These are phyloP conservation scores for Melanostigma gelatinosum DNA, from an alignment of 2,113 vertebrate species.

Conservation along the genomic window DNA sequence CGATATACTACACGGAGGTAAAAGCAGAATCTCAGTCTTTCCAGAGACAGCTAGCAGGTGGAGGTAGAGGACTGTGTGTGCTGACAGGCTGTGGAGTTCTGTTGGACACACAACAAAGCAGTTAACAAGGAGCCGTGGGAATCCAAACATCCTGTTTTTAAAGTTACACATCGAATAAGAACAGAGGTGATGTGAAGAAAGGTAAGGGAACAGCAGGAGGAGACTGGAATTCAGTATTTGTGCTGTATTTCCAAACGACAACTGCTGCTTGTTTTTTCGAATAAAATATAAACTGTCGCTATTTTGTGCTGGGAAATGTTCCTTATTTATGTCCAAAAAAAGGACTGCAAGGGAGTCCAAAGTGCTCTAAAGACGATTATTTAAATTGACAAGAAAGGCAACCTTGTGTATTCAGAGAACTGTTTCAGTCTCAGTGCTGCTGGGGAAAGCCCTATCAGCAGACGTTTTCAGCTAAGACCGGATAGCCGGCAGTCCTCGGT, in stretches of 20 bases:
- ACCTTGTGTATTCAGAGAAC: slow-evolving; percentile 16
- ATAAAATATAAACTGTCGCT: slow-evolving; percentile 8
- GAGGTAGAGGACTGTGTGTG: slow-evolving; percentile 20
- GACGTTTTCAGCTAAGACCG: slow-evolving; percentile 18
- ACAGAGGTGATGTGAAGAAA: neutral
- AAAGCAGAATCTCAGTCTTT: neutral
- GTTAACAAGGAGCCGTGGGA: neutral
- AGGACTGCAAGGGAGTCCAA: neutral
- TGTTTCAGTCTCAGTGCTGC: slow-evolving; percentile 12
- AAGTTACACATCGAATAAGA: slow-evolving; percentile 1
- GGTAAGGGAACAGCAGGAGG: neutral
- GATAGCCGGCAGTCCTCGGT: slow-evolving; percentile 41
- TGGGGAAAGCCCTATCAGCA: slow-evolving; percentile 36
- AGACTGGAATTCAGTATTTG: neutral
- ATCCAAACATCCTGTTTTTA: slow-evolving; percentile 31
- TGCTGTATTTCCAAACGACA: neutral
- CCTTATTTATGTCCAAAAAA: neutral
- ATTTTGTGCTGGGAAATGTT: slow-evolving; percentile 3
- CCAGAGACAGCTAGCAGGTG: slow-evolving; percentile 25
- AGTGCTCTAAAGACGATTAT: neutral
- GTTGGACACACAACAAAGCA: slow-evolving; percentile 28
- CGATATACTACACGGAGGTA: slow-evolving; percentile 8
- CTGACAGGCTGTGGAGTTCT: slow-evolving; percentile 30
- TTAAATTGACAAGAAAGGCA: slow-evolving; percentile 31
- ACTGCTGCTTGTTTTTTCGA: neutral